Base-by-base conservation (phyloP, 2,113 vertebrate genomes). In the Megaceryle torquata region DNA sequence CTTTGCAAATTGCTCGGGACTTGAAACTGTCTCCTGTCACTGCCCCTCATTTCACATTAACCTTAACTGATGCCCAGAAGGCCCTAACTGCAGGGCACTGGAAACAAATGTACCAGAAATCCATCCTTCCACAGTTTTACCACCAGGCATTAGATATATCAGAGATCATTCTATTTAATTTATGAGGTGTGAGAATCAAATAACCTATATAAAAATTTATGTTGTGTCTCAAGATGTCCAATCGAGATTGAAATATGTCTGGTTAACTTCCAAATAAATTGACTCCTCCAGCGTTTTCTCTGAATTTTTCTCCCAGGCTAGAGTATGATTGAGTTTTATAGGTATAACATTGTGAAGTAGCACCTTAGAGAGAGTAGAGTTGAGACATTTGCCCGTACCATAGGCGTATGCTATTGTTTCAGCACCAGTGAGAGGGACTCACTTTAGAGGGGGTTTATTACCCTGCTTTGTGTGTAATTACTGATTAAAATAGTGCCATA, bases 141-240 rank as follows among this genome's bases (percentile, higher is more conserved):
- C 86, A 94, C 68, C 51, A 96, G 93, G 60, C 96, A 90, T 86
- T 93, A 94, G 90, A 95, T 93, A 97, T 94, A 96, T 96, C 87
- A 94, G 93, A 97, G 95, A 97, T 95, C 92, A 95, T 96, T 96
- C 87, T 95, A 95, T 94, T 97, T 96, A 93, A 95, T 97, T 98
- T 98, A 97, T 96, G 96, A 98, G 83, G 96, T 97, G 91, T 97
- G 96, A 97, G 96, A 96, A 95, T 98, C 96, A 97, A 98, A 97
- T 97, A 97, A 97, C 94, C 94, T 94, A 93, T 95, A 97, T 97
- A 97, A 97, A 97, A 97, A 92, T 98, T 97, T 97, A 96, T 93
- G 81, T 97, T 97, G 96, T 97, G 96, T 98, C 97, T 98, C 94
- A 95, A 94, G 95, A 96, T 97, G 96, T 97, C 95, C 97, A 96